Evolutionary conservation across 2,888 invertebrate genomes (phyloP).

Genomic region (Orthosia incerta): DNA sequence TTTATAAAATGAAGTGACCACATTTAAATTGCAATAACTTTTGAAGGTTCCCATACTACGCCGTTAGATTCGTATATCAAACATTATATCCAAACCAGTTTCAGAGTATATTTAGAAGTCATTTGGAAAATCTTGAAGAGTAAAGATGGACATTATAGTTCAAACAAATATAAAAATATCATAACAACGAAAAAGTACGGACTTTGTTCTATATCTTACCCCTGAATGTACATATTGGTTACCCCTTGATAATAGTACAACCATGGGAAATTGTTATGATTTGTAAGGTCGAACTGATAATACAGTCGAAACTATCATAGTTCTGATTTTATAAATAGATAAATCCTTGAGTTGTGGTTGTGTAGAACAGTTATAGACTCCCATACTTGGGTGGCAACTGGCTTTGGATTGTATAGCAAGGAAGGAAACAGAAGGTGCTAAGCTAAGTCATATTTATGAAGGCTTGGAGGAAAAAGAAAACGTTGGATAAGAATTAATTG

Average conservation of each 20-base stretch:
- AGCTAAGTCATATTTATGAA: neutral
- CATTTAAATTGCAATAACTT: conserved; percentile 50
- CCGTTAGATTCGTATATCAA: conserved; percentile 23
- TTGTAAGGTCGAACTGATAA: conserved; percentile 28
- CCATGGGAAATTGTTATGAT: conserved; percentile 5
- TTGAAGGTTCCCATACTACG: conserved; percentile 52
- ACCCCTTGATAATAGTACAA: conserved; percentile 3
- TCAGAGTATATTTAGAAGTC: conserved; percentile 6
- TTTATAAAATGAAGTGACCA: conserved; percentile 33
- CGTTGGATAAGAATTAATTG: neutral
- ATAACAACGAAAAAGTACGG: neutral
- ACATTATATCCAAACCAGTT: conserved; percentile 33
- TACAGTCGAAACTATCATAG: conserved; percentile 23
- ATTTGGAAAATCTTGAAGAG: conserved; percentile 27
- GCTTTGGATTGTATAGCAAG: neutral
- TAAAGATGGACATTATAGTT: conserved; percentile 1
- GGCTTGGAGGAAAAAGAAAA: neutral
- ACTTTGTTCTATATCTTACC: neutral
- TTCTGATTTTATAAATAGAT: conserved; percentile 27
- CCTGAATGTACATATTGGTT: neutral
- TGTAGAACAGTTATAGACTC: neutral
- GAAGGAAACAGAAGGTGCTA: conserved; percentile 4
- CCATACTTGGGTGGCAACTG: neutral
- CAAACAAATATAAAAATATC: neutral
- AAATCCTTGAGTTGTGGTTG: conserved; percentile 20